A percentile compares a stretch with the other conserved stretches of the same genome.
Conservation (phyloP, 1,140 invertebrate species). For the Anastrepha obliqua region DNA sequence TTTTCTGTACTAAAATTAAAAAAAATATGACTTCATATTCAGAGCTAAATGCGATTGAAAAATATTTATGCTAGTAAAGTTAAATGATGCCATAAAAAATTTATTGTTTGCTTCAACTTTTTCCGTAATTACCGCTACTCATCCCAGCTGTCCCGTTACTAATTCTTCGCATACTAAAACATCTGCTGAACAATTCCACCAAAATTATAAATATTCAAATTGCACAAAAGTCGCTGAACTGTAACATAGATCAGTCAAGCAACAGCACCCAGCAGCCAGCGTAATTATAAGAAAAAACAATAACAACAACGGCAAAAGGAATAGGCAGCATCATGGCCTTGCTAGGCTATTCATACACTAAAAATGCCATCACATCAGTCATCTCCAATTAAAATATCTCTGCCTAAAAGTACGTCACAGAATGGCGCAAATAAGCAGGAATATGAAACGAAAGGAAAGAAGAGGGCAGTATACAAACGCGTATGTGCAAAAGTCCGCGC, state of each 20-base stretch:
- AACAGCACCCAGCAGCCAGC: neutral
- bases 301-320: neutral
- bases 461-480: neutral
- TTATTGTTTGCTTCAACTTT: neutral
- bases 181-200: slow-evolving; percentile 8
- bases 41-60: neutral
- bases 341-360: neutral
- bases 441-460: neutral
- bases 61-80: neutral
- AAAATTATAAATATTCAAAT: slow-evolving; percentile 50
- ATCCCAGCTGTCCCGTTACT: neutral
- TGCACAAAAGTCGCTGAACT: slow-evolving; percentile 18
- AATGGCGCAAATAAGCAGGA: neutral
- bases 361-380: slow-evolving; percentile 53
- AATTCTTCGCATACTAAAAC: neutral
- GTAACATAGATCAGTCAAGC: neutral
- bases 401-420: neutral
- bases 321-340: neutral
- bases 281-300: neutral
- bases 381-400: slow-evolving; percentile 55
- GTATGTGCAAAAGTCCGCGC: neutral
- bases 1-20: no score
- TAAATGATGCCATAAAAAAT: slow-evolving; percentile 14
- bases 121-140: neutral
- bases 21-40: neutral